Base-by-base conservation (phyloP, 53 echinoderm and acorn worm species). In the Patiria pectinifera region DNA sequence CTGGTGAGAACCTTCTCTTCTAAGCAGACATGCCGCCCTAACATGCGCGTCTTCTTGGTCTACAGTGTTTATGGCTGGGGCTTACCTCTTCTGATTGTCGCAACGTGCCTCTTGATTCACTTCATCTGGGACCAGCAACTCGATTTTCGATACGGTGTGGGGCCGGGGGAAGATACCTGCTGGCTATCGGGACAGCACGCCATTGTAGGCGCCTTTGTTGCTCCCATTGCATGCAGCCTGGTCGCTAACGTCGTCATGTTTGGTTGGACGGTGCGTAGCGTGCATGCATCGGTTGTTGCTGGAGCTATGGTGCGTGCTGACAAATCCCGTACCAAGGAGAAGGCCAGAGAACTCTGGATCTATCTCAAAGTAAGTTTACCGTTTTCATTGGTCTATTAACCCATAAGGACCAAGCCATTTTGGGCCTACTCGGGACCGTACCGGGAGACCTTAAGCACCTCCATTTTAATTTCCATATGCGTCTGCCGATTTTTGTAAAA, bases 61-160 rank as follows among this genome's bases (percentile, higher is more conserved):
- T 84, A 91, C 62, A 70, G 59, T 48, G 11, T 84, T 21, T 91
- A 84, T 21, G 92, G 23, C 10, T 91, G 84, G 84, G 92, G 92
- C 2, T 6, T 71, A 9, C 92, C 92, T 84, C 61, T 91, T 48
- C 13, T 84, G 59, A 74, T 91, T 2, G 92, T 91, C 19, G n/a
- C 59, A 0, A 43, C 62, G 15, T 74, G 84, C n/a, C 58, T 76
- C 11, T 26, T 44, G 2, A n/a, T 84, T 35, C 82, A 91, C 78
- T 70, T 71, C 83, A 14, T 19, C 10, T 75, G 72, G 5, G 47
- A 21, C 10, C 44, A n/a, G 12, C 12, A 45, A 5, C 12, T 78
- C 18, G 79, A 24, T 4, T 78, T 78, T 11, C 79, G 12, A 45
- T 78, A 78, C 43, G 79, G 79, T 46, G 19, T 15, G 66, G 66